Base-by-base conservation (phyloP, 1,140 invertebrate species). In the Wiebesia pumilae region DNA sequence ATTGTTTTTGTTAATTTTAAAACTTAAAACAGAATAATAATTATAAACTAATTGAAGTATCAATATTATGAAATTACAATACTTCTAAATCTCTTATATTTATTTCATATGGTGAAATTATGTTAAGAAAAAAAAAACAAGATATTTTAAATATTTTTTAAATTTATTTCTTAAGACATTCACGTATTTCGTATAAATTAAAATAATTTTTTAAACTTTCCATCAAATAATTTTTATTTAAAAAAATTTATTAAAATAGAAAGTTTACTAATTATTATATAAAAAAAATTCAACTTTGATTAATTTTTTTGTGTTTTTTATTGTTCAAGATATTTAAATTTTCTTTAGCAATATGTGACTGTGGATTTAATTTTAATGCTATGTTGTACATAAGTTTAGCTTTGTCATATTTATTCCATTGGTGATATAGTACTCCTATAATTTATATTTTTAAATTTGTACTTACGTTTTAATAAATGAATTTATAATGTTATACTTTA, bases 401-500 rank as follows among this genome's bases (percentile, higher is more conserved):
- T 87, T 95, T 92, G 0, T 95, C 92, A 87, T 95, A 94, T 94
- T 97, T 98, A 81, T 97, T 96, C 98, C 98, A 99, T 62, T 97
- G 95, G 93, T 99, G 98, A 94, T 99, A 99, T 1, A 99, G 94
- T 43, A 99, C 98, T 87, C 98, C 97, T 97, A 90, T 67, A 95
- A 89, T 88, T 88, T 89, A 86, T 85, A 89, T 89, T 85, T 81
- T 38, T 62, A n/a, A 47, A 9, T 3, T 38, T 58, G 40, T 78
- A 54, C 14, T 47, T 33, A 82, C 87, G 83, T 84, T 79, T 62
- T 69, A 65, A 62, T 62, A 54, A 83, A 69, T 87, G 71, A 83
- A 43, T 77, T 7, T 14, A 62, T 19, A 78, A 21, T 62, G 67
- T 35, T 24, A 43, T 65, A 77, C 27, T 81, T 77, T 69, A 12